These are phyloP conservation scores for Odocoileus hemionus DNA, from an alignment of 2,113 vertebrate genomes.

Conservation along the genomic window DNA sequence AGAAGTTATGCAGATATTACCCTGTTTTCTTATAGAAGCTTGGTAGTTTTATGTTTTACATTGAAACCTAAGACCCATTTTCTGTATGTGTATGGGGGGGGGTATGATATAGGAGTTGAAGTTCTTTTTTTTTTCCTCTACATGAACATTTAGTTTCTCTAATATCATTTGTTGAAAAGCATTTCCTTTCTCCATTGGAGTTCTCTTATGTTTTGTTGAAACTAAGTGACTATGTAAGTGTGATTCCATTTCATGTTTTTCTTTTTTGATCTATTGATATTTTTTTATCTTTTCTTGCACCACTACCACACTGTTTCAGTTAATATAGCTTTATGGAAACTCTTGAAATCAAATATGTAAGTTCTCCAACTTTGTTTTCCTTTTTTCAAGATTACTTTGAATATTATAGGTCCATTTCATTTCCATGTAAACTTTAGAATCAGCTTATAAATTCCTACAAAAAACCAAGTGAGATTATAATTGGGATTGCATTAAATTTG, in stretches of 20 bases:
- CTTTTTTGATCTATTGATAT: neutral
- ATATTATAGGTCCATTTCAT: neutral
- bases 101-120: neutral
- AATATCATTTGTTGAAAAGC: neutral
- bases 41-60: neutral
- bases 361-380: neutral
- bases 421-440: slow-evolving; percentile 8
- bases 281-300: neutral
- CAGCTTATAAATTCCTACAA: neutral
- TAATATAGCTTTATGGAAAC: neutral
- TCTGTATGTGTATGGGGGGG: neutral
- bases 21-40: neutral
- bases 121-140: neutral
- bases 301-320: neutral
- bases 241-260: neutral
- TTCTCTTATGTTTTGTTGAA: neutral
- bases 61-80: neutral
- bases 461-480: neutral
- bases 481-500: neutral
- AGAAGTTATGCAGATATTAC: neutral
- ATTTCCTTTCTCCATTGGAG: neutral
- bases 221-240: neutral
- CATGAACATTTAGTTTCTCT: neutral
- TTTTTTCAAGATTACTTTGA: neutral
- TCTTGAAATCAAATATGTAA: neutral